These are phyloP conservation scores for Myzus persicae DNA, from an alignment of 1,140 invertebrate species.

Conservation along the genomic window DNA sequence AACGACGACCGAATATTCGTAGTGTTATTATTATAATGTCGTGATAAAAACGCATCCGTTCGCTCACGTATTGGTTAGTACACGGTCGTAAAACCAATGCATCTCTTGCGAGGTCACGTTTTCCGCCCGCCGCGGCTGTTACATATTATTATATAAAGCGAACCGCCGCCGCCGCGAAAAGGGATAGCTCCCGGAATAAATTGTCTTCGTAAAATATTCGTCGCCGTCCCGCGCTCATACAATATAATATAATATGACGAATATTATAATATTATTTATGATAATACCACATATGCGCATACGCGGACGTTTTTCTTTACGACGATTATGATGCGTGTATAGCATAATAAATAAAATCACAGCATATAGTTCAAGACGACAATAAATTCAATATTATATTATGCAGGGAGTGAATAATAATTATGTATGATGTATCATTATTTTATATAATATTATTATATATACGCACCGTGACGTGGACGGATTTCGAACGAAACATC, in stretches of 20 bases:
- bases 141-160: neutral
- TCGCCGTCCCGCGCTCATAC: neutral
- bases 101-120: slow-evolving; percentile 46
- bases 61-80: neutral
- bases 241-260: neutral
- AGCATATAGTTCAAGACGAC: neutral
- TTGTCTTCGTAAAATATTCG: slow-evolving; percentile 19
- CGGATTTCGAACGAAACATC: neutral
- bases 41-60: slow-evolving; percentile 24
- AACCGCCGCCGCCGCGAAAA: slow-evolving; percentile 29
- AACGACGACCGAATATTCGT: slow-evolving; percentile 13
- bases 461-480: neutral
- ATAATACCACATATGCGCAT: neutral
- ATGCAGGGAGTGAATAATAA: neutral
- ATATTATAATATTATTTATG: neutral
- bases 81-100: neutral
- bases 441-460: neutral
- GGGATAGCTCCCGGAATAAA: slow-evolving; percentile 51
- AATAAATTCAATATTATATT: neutral
- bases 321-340: neutral
- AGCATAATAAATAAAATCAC: neutral
- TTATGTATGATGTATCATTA: neutral
- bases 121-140: slow-evolving; percentile 32
- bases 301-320: slow-evolving; percentile 3
- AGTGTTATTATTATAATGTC: neutral